Base-by-base conservation (phyloP, 1,140 invertebrate genomes). In the Druon quercuslanigerum region DNA sequence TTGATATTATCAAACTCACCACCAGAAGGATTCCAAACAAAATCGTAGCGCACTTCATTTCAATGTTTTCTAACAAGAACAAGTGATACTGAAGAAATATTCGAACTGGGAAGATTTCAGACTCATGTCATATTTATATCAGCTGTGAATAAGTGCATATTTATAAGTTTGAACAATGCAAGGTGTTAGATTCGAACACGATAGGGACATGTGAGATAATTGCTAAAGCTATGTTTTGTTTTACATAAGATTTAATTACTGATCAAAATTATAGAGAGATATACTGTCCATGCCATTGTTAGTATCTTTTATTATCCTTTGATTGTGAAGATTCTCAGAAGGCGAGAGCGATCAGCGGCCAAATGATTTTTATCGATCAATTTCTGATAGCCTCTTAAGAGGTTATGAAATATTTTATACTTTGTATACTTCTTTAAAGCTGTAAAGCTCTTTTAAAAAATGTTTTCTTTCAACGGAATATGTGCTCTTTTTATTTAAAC, bases 161-260 rank as follows among this genome's bases (percentile, higher is more conserved):
- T 66, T 20, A 66, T 66, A 40, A 66, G 5, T 8, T 66, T 2
- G 33, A n/a, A 66, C 25, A 51, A 60, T 56, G 16, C 46, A 82
- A 79, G 81, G 76, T 79, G 75, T 56, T 73, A 77, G 56, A 52
- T 70, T 76, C 66, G 19, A 40, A 78, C 50, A 74, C 51, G 46
- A 57, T 75, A 50, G 77, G 75, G 79, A 20, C 50, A 56, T 54
- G 75, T 79, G 76, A 74, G 71, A 82, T 82, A 85, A 85, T 84
- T 81, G 50, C 73, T 70, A 56, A 12, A 71, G 54, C 72, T 80
- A 82, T 51, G 76, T 73, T 19, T 71, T 9, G 6, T 66, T 80
- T 83, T 85, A 82, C 78, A 51, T 85, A 85, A 85, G 76, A 11
- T 75, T 79, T 77, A 75, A 79, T 75, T 25, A 14, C 3, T 13